A percentile compares a stretch with the other conserved stretches of the same genome.
Evolutionary conservation across 2,113 vertebrate genomes (phyloP).

Genomic region (Anguilla rostrata): DNA sequence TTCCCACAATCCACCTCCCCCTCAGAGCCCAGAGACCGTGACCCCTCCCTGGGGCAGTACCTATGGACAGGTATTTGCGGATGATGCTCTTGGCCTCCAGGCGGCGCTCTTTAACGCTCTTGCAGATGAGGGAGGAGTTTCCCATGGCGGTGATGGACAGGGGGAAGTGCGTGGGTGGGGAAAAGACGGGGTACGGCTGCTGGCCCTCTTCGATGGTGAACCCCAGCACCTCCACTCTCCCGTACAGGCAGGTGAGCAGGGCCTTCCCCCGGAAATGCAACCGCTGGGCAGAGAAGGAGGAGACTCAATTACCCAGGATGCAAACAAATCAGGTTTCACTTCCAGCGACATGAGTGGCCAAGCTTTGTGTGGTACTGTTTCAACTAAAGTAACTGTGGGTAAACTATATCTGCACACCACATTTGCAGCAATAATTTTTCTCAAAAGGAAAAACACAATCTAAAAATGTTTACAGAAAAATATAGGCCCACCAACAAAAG

Average conservation of each 20-base stretch:
- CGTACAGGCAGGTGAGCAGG: conserved; percentile 82
- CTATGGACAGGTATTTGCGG: conserved; percentile 64
- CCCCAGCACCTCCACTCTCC: conserved; percentile 83
- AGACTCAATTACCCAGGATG: background rate
- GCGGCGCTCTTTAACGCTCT: conserved; percentile 52
- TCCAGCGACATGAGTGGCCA: background rate
- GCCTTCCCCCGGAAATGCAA: conserved; percentile 85
- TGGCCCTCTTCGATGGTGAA: conserved; percentile 81
- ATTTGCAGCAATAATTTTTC: too few relatives aligned
- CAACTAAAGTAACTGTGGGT: too few relatives aligned
- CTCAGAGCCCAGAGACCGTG: too few relatives aligned
- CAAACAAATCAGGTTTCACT: background rate
- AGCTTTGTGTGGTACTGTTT: background rate
- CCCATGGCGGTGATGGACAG: conserved; percentile 71
- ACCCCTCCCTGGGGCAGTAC: conserved; percentile 52
- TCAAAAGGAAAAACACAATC: too few relatives aligned
- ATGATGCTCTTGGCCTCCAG: conserved; percentile 66
- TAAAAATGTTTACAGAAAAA: too few relatives aligned
- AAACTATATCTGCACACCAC: too few relatives aligned
- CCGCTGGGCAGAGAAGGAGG: conserved; percentile 50
- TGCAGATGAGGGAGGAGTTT: conserved; percentile 46
- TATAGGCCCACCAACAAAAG: too few relatives aligned
- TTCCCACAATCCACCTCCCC: background rate
- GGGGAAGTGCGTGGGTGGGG: conserved; percentile 76
- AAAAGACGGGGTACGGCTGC: conserved; percentile 78